Conservation (phyloP, 2,888 invertebrate species). For the Cheilosia impressa region DNA sequence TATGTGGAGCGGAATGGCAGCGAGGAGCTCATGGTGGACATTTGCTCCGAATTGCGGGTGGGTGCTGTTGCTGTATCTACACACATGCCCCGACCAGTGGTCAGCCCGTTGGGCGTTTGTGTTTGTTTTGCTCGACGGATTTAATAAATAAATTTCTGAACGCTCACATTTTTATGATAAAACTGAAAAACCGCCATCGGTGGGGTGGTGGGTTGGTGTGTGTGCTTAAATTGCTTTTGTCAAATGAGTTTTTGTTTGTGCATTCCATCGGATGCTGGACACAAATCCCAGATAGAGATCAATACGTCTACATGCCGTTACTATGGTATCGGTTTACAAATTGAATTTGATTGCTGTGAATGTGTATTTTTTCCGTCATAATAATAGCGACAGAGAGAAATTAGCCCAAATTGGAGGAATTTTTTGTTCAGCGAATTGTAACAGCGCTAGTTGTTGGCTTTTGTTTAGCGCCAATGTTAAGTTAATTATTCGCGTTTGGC, state of each 20-base stretch:
- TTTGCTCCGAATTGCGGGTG: slow-evolving; percentile 1
- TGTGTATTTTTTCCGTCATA: not conserved
- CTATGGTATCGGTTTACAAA: slow-evolving; percentile 39
- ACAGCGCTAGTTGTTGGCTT: not conserved
- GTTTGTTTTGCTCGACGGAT: slow-evolving; percentile 25
- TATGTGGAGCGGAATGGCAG: slow-evolving; percentile 5
- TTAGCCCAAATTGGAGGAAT: slow-evolving; percentile 15
- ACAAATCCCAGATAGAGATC: slow-evolving; percentile 3
- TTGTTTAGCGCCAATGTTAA: slow-evolving; percentile 36
- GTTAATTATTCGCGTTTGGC: slow-evolving; percentile 33
- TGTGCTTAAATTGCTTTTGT: slow-evolving; percentile 34
- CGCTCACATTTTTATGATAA: slow-evolving; percentile 21
- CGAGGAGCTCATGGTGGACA: slow-evolving; percentile 6
- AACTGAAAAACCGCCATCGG: slow-evolving; percentile 17
- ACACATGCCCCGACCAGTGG: not conserved
- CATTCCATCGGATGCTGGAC: not conserved
- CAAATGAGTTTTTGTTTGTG: slow-evolving; percentile 21
- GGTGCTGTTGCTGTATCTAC: not conserved
- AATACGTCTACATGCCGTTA: slow-evolving; percentile 8
- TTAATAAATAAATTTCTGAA: slow-evolving; percentile 52
- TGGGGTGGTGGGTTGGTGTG: not conserved
- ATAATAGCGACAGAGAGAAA: slow-evolving; percentile 5
- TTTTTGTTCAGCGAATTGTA: slow-evolving; percentile 1
- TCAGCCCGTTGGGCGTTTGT: not conserved
- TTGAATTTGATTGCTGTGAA: slow-evolving; percentile 55